A percentile compares a stretch with the other conserved stretches of the same genome.
These are phyloP conservation scores for Palythoa grandiflora DNA, from an alignment of 92 coral and sea anemone genomes.

Conservation along the genomic window DNA sequence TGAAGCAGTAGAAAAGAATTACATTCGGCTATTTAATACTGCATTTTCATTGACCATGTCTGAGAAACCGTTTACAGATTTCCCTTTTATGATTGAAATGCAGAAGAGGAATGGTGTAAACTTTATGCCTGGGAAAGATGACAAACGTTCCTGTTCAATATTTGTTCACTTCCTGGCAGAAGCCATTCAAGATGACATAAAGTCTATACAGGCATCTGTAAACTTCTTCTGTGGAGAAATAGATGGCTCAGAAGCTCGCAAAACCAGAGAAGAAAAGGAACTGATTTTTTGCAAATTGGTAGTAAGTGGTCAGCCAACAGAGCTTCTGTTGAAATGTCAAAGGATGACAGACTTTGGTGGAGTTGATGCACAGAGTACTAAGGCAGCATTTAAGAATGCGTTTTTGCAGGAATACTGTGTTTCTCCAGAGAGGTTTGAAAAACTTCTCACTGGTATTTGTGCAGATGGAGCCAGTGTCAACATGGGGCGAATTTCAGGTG, in stretches of 20 bases:
- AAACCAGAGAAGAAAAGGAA: constrained; percentile 45
- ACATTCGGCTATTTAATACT: constrained; percentile 50
- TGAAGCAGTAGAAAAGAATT: constrained; percentile 43
- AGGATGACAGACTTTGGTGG: constrained; percentile 58
- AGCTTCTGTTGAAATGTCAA: constrained; percentile 51
- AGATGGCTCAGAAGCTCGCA: constrained; percentile 51
- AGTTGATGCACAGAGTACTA: constrained; percentile 58
- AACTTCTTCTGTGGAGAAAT: constrained; percentile 53
- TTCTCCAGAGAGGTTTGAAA: constrained; percentile 40
- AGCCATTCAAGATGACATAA: constrained; percentile 50
- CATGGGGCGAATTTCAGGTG: constrained; percentile 47
- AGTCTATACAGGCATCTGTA: constrained; percentile 48
- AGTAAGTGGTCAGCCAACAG: constrained; percentile 52
- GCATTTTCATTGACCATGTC: constrained; percentile 42
- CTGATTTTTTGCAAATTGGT: constrained; percentile 53
- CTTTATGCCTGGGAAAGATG: constrained; percentile 54
- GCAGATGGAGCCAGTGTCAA: constrained; percentile 65
- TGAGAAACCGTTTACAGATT: constrained; percentile 43
- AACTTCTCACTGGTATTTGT: constrained; percentile 55
- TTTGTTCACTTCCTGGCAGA: constrained; percentile 57
- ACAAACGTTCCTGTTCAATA: constrained; percentile 51
- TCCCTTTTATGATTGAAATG: constrained; percentile 32
- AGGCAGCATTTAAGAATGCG: constrained; percentile 47
- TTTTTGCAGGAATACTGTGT: constrained; percentile 46
- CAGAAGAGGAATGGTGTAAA: constrained; percentile 50